A percentile compares a stretch with the other conserved stretches of the same genome.
Conservation (phyloP, 2,113 vertebrate species). For the Vireo altiloquus region DNA sequence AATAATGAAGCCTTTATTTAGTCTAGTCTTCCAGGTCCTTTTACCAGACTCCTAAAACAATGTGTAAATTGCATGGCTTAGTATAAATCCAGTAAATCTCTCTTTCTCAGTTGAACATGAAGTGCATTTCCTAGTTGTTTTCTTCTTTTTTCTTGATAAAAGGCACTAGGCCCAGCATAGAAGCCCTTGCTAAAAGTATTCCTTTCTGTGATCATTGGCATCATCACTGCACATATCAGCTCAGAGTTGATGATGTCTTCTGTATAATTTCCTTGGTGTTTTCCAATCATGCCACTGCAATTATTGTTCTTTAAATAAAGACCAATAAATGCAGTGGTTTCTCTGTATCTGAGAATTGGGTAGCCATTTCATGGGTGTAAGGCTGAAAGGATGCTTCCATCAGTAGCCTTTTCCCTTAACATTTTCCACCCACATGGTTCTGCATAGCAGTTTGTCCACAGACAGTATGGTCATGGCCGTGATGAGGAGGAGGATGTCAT, state of each 20-base stretch:
- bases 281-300: background rate
- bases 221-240: background rate
- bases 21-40: background rate
- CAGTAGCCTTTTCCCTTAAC: background rate
- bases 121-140: background rate
- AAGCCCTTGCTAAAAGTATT: background rate
- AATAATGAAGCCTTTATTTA: background rate
- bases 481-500: no score
- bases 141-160: background rate
- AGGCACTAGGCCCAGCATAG: background rate
- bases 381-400: background rate
- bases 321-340: background rate
- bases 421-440: background rate
- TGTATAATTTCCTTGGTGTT: background rate
- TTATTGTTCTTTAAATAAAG: background rate
- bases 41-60: background rate
- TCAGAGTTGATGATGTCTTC: background rate
- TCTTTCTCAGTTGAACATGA: background rate
- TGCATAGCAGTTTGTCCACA: no score
- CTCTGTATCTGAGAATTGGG: background rate
- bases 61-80: background rate
- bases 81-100: background rate
- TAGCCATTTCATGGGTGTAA: background rate
- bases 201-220: background rate
- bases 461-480: no score